A percentile compares a stretch with the other conserved stretches of the same genome.
Evolutionary conservation across 1,140 invertebrate genomes (phyloP).

Genomic region (Hestina assimilis): DNA sequence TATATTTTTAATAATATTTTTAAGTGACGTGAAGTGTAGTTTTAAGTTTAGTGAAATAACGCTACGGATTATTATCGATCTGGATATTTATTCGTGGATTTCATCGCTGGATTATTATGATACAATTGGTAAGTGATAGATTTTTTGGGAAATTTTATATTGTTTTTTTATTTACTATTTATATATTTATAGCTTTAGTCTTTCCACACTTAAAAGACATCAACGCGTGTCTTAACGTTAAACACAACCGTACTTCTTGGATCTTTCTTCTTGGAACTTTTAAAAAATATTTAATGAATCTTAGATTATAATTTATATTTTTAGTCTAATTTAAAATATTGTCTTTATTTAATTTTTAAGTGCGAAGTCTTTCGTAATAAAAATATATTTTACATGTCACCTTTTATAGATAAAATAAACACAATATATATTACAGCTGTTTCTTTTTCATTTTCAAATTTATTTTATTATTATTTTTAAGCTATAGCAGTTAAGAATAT

Average conservation of each 20-base stretch:
- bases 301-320: too few species aligned
- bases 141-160: slow-evolving; percentile 6
- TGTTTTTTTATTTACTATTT: neutral
- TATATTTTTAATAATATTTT: slow-evolving; percentile 63
- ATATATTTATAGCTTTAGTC: slow-evolving; percentile 12
- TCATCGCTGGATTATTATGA: slow-evolving; percentile 44
- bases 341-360: too few species aligned
- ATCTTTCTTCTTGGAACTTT: neutral
- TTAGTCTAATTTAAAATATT: too few species aligned
- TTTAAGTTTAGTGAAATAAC: slow-evolving; percentile 64
- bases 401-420: too few species aligned
- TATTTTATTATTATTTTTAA: too few species aligned
- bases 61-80: slow-evolving; percentile 52
- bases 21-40: slow-evolving; percentile 72
- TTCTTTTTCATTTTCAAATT: too few species aligned
- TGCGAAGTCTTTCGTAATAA: too few species aligned
- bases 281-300: too few species aligned
- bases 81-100: slow-evolving; percentile 50
- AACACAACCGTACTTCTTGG: neutral
- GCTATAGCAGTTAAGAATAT: too few species aligned
- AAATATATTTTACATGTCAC: too few species aligned
- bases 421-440: too few species aligned
- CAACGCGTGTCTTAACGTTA: slow-evolving; percentile 55
- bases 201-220: slow-evolving; percentile 61
- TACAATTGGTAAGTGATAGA: slow-evolving; percentile 32